Evolutionary conservation across 2,888 invertebrate genomes (phyloP).

Genomic region (Fissipunctia ypsillon): DNA sequence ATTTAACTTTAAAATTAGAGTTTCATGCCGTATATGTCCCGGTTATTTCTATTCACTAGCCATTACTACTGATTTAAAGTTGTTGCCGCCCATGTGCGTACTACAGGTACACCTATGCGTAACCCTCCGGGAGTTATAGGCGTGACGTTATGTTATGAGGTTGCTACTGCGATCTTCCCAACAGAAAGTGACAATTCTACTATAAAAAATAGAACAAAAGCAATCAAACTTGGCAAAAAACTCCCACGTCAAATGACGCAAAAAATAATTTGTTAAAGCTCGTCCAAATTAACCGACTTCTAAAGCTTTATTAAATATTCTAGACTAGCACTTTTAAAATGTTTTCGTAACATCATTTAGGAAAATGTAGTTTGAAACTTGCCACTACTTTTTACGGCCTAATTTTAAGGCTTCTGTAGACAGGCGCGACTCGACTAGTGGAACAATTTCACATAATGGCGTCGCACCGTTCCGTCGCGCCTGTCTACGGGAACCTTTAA

Average conservation of each 20-base stretch:
- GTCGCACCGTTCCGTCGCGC: too few relatives aligned
- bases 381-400: neutral
- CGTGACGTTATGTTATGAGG: too few relatives aligned
- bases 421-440: too few relatives aligned
- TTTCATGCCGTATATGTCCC: neutral
- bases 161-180: neutral
- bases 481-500: neutral
- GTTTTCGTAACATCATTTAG: slow-evolving; percentile 3
- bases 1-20: neutral
- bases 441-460: too few relatives aligned
- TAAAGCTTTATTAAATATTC: slow-evolving; percentile 3
- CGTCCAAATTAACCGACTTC: slow-evolving; percentile 3
- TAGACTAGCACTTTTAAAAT: neutral
- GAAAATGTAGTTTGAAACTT: slow-evolving; percentile 19
- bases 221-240: neutral
- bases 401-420: too few relatives aligned
- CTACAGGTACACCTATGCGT: too few relatives aligned
- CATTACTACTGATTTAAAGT: neutral
- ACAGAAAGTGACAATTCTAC: neutral
- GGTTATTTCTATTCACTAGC: neutral
- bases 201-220: neutral
- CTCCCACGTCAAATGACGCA: neutral
- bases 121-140: too few relatives aligned
- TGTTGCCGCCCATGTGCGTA: too few relatives aligned
- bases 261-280: slow-evolving; percentile 12